A percentile compares a stretch with the other conserved stretches of the same genome.
Evolutionary conservation across 2,113 vertebrate genomes (phyloP).

Genomic region (Phycodurus eques): DNA sequence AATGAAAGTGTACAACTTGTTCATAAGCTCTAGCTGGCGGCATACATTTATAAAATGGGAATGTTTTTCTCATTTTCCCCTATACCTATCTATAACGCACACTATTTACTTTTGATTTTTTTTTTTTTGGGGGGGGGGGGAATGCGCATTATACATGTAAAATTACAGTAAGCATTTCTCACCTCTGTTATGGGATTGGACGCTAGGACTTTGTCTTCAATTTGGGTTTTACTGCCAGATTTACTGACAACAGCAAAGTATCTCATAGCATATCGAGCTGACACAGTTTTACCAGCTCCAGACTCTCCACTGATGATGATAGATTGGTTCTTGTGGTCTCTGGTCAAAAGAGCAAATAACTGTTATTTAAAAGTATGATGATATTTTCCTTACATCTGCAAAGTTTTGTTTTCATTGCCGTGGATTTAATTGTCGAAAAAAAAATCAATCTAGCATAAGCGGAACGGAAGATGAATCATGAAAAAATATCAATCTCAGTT

Average conservation of each 20-base stretch:
- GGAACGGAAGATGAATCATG: too few relatives aligned
- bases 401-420: not conserved
- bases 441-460: too few relatives aligned
- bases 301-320: slow-evolving; percentile 98
- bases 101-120: too few relatives aligned
- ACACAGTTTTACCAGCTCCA: slow-evolving; percentile 96
- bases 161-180: not conserved
- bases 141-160: too few relatives aligned
- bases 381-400: not conserved
- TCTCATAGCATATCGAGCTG: slow-evolving; percentile 93
- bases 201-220: slow-evolving; percentile 94
- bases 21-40: too few relatives aligned
- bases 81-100: too few relatives aligned
- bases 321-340: slow-evolving; percentile 93
- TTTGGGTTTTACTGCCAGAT: slow-evolving; percentile 82
- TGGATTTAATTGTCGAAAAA: too few relatives aligned
- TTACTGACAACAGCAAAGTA: slow-evolving; percentile 96
- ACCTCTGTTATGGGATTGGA: slow-evolving; percentile 97
- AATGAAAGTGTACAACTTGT: too few relatives aligned
- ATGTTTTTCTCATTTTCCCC: too few relatives aligned
- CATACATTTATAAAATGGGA: too few relatives aligned
- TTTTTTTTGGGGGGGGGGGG: too few relatives aligned
- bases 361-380: not conserved
- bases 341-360: slow-evolving; percentile 41
- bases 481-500: too few relatives aligned